phyloP scores from a whole-genome alignment of 2,797 vertebrate genomes.

The Sternotherus odoratus region DNA sequence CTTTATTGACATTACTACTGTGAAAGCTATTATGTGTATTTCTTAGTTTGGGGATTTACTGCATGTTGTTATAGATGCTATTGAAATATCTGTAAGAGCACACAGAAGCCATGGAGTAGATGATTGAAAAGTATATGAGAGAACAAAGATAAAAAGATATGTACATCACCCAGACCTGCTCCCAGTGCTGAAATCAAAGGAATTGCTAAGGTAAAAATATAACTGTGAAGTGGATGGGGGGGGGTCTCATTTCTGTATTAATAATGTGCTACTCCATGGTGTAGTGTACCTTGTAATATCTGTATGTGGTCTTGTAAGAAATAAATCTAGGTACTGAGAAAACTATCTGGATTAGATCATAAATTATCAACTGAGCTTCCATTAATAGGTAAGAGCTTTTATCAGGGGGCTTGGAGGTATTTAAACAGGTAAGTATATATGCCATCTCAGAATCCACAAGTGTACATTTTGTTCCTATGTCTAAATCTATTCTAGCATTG shows the following conservation, averaged over 20 bases:
- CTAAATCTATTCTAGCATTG: neutral
- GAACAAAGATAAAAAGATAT: neutral
- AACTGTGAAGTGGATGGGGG: neutral
- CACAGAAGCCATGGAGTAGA: neutral
- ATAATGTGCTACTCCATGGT: neutral
- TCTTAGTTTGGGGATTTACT: neutral
- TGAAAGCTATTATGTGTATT: neutral
- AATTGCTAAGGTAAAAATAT: neutral
- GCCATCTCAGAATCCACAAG: neutral
- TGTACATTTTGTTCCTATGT: neutral
- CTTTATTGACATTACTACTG: neutral
- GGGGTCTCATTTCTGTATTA: neutral
- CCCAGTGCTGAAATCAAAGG: neutral
- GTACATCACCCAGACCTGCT: neutral
- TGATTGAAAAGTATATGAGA: slow-evolving; percentile 1
- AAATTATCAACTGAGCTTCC: neutral
- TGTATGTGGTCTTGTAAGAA: neutral
- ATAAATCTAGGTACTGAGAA: neutral
- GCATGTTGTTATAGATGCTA: neutral
- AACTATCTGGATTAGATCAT: neutral
- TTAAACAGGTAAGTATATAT: neutral
- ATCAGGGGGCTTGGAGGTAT: no score
- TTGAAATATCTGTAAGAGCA: neutral
- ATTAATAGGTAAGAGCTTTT: neutral
- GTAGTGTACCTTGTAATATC: neutral